Evolutionary conservation across 2,888 invertebrate species (phyloP).

Genomic region (Pasiphila rectangulata): DNA sequence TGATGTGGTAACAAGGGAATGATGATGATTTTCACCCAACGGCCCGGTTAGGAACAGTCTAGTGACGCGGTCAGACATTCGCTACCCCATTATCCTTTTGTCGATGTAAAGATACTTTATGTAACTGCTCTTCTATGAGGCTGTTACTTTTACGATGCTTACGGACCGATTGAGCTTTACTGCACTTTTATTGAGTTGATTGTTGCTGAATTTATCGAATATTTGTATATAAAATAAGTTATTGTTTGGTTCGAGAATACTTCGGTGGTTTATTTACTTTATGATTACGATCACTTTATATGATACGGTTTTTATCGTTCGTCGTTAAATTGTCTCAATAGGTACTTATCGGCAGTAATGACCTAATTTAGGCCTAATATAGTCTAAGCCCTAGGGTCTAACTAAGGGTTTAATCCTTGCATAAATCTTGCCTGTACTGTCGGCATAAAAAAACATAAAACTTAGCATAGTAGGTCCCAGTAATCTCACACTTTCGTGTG

Average conservation of each 20-base stretch:
- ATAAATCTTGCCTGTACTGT: no score
- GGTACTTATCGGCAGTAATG: no score
- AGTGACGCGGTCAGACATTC: slow-evolving; percentile 10
- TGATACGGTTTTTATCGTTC: not conserved
- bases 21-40: not conserved
- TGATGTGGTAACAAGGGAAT: not conserved
- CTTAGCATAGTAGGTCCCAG: no score
- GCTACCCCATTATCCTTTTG: slow-evolving; percentile 13
- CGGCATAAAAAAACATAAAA: no score
- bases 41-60: slow-evolving; percentile 1
- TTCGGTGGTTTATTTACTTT: not conserved
- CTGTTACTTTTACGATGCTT: slow-evolving; percentile 31
- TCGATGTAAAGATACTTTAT: slow-evolving; percentile 25
- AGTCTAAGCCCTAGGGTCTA: no score
- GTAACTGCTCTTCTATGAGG: slow-evolving; percentile 31
- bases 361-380: no score
- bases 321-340: no score
- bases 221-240: slow-evolving; percentile 2
- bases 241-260: not conserved
- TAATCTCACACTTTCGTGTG: no score
- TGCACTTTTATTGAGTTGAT: slow-evolving; percentile 16
- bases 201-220: slow-evolving; percentile 11
- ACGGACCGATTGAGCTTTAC: slow-evolving; percentile 9
- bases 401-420: no score
- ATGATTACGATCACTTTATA: not conserved